Conservation (phyloP, 1,140 invertebrate genomes). For the Dryas iulia region DNA sequence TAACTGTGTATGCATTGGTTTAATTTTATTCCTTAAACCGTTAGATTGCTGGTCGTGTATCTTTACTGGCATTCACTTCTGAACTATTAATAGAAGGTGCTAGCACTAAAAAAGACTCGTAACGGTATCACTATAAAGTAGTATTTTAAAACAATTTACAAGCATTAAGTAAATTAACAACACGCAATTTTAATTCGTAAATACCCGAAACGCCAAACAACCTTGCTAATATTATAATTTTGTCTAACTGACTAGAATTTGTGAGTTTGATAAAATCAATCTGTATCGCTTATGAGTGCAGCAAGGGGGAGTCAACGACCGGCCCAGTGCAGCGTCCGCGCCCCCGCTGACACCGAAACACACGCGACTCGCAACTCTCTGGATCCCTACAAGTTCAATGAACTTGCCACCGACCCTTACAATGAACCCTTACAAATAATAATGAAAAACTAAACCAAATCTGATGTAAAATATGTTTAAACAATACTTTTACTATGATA, state of each 20-base stretch:
- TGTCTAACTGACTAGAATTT: not conserved
- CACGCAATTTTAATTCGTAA: not conserved
- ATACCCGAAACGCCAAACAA: not conserved
- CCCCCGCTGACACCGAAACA: slow-evolving; percentile 52
- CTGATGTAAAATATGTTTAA: not conserved
- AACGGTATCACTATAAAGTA: not conserved
- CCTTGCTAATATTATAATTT: not conserved
- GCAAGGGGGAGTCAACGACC: slow-evolving; percentile 68
- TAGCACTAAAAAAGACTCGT: slow-evolving; percentile 6
- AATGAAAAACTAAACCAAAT: slow-evolving; percentile 18
- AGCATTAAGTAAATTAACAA: not conserved
- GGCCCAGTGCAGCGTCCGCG: slow-evolving; percentile 55
- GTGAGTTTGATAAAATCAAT: slow-evolving; percentile 49
- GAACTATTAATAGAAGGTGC: slow-evolving; percentile 6
- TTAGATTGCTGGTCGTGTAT: slow-evolving; percentile 26
- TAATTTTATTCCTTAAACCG: slow-evolving; percentile 30
- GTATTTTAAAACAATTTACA: not conserved
- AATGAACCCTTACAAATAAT: slow-evolving; percentile 48
- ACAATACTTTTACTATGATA: not conserved
- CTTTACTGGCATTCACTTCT: not conserved
- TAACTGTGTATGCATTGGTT: slow-evolving; percentile 25
- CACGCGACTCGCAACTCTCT: slow-evolving; percentile 44
- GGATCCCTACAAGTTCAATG: slow-evolving; percentile 69
- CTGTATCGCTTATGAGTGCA: slow-evolving; percentile 53
- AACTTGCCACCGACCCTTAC: slow-evolving; percentile 53